These are phyloP conservation scores for Trematomus loennbergii DNA, from an alignment of 2,113 vertebrate species.

Conservation along the genomic window DNA sequence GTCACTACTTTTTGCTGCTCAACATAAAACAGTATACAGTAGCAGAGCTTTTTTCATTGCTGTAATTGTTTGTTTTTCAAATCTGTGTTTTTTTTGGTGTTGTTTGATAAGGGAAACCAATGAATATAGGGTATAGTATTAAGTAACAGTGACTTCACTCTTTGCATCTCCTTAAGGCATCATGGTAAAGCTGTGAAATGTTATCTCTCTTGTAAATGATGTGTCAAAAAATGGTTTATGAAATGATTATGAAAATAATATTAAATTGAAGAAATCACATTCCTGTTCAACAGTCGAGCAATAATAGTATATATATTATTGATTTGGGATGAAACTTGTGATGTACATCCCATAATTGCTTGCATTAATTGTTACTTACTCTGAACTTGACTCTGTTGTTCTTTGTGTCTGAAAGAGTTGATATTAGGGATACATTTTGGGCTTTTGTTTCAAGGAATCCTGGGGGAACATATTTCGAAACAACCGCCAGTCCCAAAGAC, in stretches of 20 bases:
- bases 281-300: too few species aligned
- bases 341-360: background rate
- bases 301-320: too few species aligned
- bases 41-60: slow-evolving; percentile 12
- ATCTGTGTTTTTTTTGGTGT: background rate
- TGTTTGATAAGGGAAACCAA: slow-evolving; percentile 14
- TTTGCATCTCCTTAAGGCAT: background rate
- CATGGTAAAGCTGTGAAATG: slow-evolving; percentile 8
- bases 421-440: slow-evolving; percentile 12
- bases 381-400: background rate
- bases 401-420: slow-evolving; percentile 20
- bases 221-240: background rate
- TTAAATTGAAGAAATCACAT: background rate
- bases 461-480: background rate
- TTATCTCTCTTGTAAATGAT: slow-evolving; percentile 7
- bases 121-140: too few species aligned
- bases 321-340: too few species aligned
- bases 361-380: too few species aligned
- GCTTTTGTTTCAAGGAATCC: background rate
- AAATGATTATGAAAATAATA: background rate
- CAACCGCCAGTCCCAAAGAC: background rate
- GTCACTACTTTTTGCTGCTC: slow-evolving; percentile 8
- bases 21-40: background rate
- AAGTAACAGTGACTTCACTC: background rate
- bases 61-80: slow-evolving; percentile 10